These are phyloP conservation scores for Lota lota DNA, from an alignment of 2,113 vertebrate genomes.

Conservation along the genomic window DNA sequence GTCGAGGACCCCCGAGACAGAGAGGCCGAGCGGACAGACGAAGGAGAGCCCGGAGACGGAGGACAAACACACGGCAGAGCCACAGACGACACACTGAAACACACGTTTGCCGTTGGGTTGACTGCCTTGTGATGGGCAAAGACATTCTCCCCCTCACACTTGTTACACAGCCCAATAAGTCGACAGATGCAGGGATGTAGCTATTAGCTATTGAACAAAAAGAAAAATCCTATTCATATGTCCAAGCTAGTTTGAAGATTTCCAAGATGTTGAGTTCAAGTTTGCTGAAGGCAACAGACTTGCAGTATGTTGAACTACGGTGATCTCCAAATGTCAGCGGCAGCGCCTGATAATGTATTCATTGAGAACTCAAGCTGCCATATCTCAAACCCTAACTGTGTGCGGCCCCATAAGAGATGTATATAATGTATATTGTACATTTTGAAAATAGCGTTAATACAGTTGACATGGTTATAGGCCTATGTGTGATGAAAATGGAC, in stretches of 20 bases:
- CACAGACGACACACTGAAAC: conserved; percentile 7
- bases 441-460: conserved; percentile 36
- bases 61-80: neutral
- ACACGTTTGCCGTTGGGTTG: neutral
- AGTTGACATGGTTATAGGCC: conserved; percentile 27
- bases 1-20: conserved; percentile 63
- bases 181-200: neutral
- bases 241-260: too few species aligned
- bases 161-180: neutral
- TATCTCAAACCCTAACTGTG: neutral
- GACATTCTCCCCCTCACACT: neutral
- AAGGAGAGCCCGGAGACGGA: conserved; percentile 13
- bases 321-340: too few species aligned
- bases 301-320: too few species aligned
- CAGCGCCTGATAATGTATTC: too few species aligned
- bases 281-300: too few species aligned
- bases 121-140: neutral
- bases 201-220: too few species aligned
- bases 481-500: conserved; percentile 19
- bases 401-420: neutral
- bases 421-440: conserved; percentile 47
- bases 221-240: too few species aligned
- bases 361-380: too few species aligned
- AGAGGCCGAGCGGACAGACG: conserved; percentile 53
- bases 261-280: neutral